phyloP scores from a whole-genome alignment of 2,888 invertebrate species.

The Matsumyia berberina region DNA sequence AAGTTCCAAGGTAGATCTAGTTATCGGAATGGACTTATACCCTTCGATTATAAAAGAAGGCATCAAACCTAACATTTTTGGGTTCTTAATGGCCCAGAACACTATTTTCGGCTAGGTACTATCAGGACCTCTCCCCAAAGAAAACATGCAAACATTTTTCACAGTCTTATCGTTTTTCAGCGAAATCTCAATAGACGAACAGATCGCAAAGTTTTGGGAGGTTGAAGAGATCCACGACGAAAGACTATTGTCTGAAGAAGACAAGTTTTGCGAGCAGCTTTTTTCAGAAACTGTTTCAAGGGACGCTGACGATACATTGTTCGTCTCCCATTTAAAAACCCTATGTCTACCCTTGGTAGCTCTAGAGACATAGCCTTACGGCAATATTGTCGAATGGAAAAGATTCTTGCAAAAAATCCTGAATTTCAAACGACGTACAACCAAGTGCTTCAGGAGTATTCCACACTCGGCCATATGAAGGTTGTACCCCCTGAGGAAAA shows the following conservation, averaged over 20 bases:
- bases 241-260: background rate
- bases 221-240: background rate
- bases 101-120: constrained; percentile 24
- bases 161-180: background rate
- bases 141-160: background rate
- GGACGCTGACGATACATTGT: no score
- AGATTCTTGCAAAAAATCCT: no score
- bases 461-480: constrained; percentile 14
- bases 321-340: no score
- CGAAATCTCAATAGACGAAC: background rate
- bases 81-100: constrained; percentile 18
- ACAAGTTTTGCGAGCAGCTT: background rate
- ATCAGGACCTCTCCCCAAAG: background rate
- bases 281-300: background rate
- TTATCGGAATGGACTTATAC: constrained; percentile 18
- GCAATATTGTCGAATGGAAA: no score
- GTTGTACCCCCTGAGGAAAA: background rate
- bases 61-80: background rate
- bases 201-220: constrained; percentile 2
- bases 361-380: no score
- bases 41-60: constrained; percentile 27
- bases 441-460: background rate
- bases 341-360: no score
- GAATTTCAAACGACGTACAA: no score
- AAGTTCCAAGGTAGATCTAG: constrained; percentile 30